phyloP scores from a whole-genome alignment of 2,888 invertebrate species.

The Leptopilina drosophilae region DNA sequence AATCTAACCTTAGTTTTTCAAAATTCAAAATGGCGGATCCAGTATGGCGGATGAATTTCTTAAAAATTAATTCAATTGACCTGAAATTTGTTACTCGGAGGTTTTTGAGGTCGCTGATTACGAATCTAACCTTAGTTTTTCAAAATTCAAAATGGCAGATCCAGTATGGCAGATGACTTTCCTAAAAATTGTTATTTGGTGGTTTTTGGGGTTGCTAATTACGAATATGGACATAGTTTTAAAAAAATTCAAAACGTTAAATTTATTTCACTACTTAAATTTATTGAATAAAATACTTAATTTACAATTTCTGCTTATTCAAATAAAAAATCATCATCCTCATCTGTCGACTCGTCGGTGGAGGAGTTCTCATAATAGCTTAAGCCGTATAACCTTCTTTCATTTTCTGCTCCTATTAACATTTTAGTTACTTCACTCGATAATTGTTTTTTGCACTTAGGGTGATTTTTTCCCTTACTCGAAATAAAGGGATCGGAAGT shows the following conservation, averaged over 20 bases:
- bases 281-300: background rate
- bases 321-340: background rate
- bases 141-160: no score
- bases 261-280: background rate
- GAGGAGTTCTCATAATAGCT: background rate
- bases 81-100: no score
- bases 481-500: conserved; percentile 41
- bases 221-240: no score
- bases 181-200: no score
- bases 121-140: no score
- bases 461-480: conserved; percentile 20
- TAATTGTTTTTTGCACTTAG: background rate
- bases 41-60: no score
- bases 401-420: background rate
- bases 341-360: background rate
- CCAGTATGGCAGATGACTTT: no score
- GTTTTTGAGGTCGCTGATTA: no score
- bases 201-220: no score
- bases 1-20: no score
- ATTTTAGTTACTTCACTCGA: background rate
- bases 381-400: background rate
- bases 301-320: background rate
- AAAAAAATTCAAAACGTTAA: background rate
- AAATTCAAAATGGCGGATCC: no score
- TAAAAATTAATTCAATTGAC: no score